These are phyloP conservation scores for Vicugna pacos DNA, from an alignment of 2,113 vertebrate genomes.

Conservation along the genomic window DNA sequence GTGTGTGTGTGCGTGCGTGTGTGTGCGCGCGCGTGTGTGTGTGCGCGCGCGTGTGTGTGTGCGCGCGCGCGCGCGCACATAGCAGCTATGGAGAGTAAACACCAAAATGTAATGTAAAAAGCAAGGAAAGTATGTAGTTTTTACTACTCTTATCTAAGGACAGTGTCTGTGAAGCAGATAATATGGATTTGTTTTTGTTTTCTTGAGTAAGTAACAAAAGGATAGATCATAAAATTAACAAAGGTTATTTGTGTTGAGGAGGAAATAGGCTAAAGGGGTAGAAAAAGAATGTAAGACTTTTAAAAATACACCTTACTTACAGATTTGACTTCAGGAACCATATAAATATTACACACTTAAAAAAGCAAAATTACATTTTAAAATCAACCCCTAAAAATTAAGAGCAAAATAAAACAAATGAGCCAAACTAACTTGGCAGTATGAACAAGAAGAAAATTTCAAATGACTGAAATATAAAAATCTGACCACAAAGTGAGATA, in stretches of 20 bases:
- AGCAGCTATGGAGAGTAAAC: background rate
- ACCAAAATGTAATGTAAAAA: background rate
- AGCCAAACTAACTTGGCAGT: background rate
- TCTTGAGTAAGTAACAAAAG: background rate
- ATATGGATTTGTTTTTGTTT: background rate
- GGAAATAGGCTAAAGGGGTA: background rate
- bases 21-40: background rate
- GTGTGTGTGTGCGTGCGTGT: background rate
- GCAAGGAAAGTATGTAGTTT: background rate
- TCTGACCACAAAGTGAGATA: background rate
- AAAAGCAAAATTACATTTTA: background rate
- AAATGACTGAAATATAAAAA: conserved; percentile 1
- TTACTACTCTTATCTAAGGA: background rate
- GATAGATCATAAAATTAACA: background rate
- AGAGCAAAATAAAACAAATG: background rate
- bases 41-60: background rate
- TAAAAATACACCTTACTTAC: background rate
- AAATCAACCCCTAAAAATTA: conserved; percentile 5
- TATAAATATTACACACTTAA: background rate
- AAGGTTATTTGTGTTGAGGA: background rate
- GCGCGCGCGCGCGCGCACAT: background rate
- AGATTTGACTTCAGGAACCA: background rate
- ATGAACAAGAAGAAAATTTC: background rate
- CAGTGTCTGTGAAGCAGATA: background rate
- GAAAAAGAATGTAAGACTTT: background rate